These are phyloP conservation scores for Vireo griseus DNA, from an alignment of 2,797 vertebrate genomes.

Conservation along the genomic window DNA sequence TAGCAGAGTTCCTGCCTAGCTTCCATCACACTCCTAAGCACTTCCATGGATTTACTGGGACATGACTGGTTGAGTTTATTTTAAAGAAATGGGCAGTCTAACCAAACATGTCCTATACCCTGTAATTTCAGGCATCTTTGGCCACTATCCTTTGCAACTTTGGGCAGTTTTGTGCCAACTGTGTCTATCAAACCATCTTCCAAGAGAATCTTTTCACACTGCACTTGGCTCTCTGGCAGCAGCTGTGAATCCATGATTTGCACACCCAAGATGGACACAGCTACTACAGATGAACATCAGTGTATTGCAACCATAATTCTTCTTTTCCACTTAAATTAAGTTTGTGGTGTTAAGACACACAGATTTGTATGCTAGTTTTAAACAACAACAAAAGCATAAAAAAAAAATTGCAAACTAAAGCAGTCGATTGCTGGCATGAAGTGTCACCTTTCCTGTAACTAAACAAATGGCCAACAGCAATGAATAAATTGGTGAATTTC, in stretches of 20 bases:
- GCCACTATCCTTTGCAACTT: neutral
- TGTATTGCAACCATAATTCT: neutral
- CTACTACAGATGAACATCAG: neutral
- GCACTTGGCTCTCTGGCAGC: neutral
- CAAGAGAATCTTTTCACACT: neutral
- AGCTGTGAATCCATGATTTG: neutral
- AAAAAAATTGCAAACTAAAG: neutral
- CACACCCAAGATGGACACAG: neutral
- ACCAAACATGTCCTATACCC: neutral
- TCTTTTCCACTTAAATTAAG: neutral
- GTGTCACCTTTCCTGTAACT: neutral
- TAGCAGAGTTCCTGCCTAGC: neutral
- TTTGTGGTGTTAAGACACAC: neutral
- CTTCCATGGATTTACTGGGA: neutral
- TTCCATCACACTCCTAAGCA: neutral
- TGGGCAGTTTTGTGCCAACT: neutral
- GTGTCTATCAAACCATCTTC: neutral
- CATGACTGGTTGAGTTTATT: neutral
- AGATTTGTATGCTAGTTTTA: neutral
- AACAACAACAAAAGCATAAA: neutral
- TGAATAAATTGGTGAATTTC: constrained; percentile 26
- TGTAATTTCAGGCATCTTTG: neutral
- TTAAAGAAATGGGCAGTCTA: neutral
- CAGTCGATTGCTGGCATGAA: neutral
- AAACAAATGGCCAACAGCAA: constrained; percentile 2